phyloP scores from a whole-genome alignment of 92 coral and sea anemone species.

The Heliopora coerulea region DNA sequence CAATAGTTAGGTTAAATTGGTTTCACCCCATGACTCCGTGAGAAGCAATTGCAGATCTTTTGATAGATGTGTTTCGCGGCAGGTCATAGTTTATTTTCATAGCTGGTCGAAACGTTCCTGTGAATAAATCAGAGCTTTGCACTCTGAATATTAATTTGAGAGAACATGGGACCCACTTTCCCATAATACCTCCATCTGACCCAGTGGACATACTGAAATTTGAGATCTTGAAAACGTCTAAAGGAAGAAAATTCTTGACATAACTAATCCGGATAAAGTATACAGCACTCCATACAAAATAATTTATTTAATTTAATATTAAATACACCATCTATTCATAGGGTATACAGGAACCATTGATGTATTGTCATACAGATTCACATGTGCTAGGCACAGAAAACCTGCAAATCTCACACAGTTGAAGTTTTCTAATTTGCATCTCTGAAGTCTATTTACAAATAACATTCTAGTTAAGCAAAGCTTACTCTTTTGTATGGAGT shows the following conservation, averaged over 20 bases:
- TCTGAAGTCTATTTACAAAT: slow-evolving; percentile 22
- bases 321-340: too few species aligned
- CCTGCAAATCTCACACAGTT: neutral
- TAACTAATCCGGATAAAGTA: neutral
- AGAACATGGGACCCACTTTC: too few species aligned
- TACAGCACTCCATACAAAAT: too few species aligned
- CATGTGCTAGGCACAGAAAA: too few species aligned
- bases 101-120: slow-evolving; percentile 5
- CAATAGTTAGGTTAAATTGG: slow-evolving; percentile 16
- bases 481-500: neutral
- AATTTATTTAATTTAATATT: too few species aligned
- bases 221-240: neutral
- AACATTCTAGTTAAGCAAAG: slow-evolving; percentile 20
- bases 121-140: slow-evolving; percentile 2
- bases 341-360: too few species aligned
- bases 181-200: too few species aligned
- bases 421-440: slow-evolving; percentile 14
- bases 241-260: slow-evolving; percentile 9
- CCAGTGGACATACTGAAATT: neutral
- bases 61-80: slow-evolving; percentile 22
- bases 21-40: slow-evolving; percentile 15
- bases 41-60: slow-evolving; percentile 19
- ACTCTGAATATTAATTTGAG: slow-evolving; percentile 1
- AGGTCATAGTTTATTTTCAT: slow-evolving; percentile 1
- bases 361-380: too few species aligned